Base-by-base conservation (phyloP, 2,797 vertebrate species). In the Lateolabrax maculatus region DNA sequence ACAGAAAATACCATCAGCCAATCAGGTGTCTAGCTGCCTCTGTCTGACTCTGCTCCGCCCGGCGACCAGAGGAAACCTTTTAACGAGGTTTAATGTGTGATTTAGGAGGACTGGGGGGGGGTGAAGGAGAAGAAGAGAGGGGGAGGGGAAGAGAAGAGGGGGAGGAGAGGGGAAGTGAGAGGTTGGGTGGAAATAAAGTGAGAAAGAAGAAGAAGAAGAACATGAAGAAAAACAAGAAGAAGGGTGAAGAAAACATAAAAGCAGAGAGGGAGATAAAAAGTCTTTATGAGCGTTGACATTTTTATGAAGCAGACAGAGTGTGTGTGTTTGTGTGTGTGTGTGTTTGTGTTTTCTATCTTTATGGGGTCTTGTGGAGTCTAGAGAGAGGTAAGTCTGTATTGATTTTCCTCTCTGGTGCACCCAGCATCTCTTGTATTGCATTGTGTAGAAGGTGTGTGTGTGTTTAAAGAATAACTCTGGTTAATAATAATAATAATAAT, bases 31-130 rank as follows among this genome's bases (percentile, higher is more conserved):
- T 41, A 1, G 6, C 11, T 73, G 63, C 56, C 9, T 66, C 46
- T 13, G 61, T 44, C 27, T 75, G 62, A 1, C 70, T 71, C 7
- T 29, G 49, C 41, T 79, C 64, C 52, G 48, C 84, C 80, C 15
- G 13, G 77, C 52, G 39, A 87, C 84, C 64, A 1, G 31, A 82
- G 27, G 16, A 75, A 80, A 57, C 60, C 61, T 71, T 78, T 77
- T 65, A 84, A 76, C 37, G 1, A 79, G 77, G 72, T 88, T 76
- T 62, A 72, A 72, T 63, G 66, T 84, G 73, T 75, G 83, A 83
- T 80, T 63, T 68, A 71, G 73, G 61, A n/a, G 0, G 16, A 31
- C 29, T 13, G 51, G 12, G 16, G 4, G 44, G 18, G 16, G 12
- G 10, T 0, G 8, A 9, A 25, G 19, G 27, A 9, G 62, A 16